phyloP scores from a whole-genome alignment of 2,797 vertebrate species.

The Falco berigora region DNA sequence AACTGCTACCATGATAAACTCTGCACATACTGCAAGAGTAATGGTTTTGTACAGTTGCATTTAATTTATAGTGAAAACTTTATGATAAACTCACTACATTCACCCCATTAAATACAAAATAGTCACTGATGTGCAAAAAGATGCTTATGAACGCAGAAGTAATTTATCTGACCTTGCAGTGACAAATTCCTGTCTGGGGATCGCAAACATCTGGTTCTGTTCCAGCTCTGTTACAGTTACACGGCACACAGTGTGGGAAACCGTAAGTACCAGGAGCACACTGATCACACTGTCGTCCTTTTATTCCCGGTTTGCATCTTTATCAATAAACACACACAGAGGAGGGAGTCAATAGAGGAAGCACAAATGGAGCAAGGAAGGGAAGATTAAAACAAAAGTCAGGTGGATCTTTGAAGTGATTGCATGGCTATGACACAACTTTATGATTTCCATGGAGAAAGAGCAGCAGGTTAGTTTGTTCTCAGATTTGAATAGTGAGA shows the following conservation, averaged over 20 bases:
- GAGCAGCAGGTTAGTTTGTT: neutral
- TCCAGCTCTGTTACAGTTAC: conserved; percentile 79
- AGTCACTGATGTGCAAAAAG: neutral
- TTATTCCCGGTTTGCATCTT: conserved; percentile 87
- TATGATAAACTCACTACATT: neutral
- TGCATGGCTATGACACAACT: neutral
- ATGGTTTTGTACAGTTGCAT: neutral
- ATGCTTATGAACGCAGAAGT: neutral
- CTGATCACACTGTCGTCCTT: conserved; percentile 83
- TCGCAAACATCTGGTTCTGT: conserved; percentile 80
- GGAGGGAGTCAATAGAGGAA: neutral
- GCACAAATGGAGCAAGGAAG: neutral
- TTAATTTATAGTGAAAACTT: neutral
- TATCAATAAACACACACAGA: neutral
- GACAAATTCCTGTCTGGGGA: conserved; percentile 81
- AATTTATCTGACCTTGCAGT: conserved; percentile 85
- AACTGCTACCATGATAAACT: neutral
- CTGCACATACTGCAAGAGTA: neutral
- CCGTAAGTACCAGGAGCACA: conserved; percentile 81
- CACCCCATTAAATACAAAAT: neutral
- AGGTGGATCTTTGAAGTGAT: neutral
- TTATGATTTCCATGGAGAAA: neutral
- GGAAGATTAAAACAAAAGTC: neutral
- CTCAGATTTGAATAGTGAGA: neutral
- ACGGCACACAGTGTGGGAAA: conserved; percentile 85